Evolutionary conservation across 2,113 vertebrate genomes (phyloP), one percentile per base, ranked within the genome.

Genomic region (Empidonax traillii): DNA sequence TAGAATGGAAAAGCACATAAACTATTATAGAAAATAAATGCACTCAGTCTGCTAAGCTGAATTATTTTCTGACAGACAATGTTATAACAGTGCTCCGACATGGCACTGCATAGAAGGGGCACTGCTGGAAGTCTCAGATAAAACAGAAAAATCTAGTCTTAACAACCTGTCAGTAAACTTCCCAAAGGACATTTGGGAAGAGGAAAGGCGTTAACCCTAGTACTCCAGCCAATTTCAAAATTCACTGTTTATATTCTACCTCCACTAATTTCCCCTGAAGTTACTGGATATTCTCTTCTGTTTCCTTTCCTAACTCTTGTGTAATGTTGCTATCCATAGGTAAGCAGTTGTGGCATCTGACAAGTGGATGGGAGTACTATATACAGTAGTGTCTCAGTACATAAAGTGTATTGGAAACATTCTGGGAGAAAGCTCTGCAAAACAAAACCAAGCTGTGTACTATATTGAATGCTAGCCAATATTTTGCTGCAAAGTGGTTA

Each of bases 161-260:
- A 87, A 92, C 52, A 85, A 77, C 65, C 51, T 88, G 78, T 51
- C 81, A 81, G 68, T 68, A 91, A 92, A 92, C 77, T 63, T 88
- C 79, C 33, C 89, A 90, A 76, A 73, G 75, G 49, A 71, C 58
- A 0, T 58, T 47, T 85, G 21, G 85, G 71, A 94, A 96, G 80
- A 91, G 72, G 81, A 97, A 95, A 91, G 74, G 89, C n/a, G 30
- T 93, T 90, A 78, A 76, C 75, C 14, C 12, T 30, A 59, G 30
- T 66, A 87, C 56, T 88, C 46, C 3, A 11, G 80, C 80, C 89
- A 91, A 61, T 76, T 92, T 88, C 47, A 77, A 77, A 86, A 86
- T 37, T 85, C 56, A 65, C 51, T 94, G 85, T 79, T 94, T 95
- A 87, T 68, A 56, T 74, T 94, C 80, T 73, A 68, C 41, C 83